A percentile compares a stretch with the other conserved stretches of the same genome.
Conservation (phyloP, 2,113 vertebrate genomes). For the Pseudolaguvia tuberculata region DNA sequence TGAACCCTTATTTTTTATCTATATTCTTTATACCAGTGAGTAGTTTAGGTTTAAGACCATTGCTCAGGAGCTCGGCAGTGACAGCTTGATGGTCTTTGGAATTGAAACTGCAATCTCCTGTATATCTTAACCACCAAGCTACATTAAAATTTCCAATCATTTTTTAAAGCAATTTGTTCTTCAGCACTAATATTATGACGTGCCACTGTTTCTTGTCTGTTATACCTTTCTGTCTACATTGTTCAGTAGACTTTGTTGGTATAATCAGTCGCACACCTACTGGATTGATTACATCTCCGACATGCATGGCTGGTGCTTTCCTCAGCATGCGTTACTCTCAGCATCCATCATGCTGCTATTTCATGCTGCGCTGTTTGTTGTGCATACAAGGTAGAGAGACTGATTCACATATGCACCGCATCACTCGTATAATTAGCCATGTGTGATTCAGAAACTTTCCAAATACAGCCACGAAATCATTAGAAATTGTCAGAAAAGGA, state of each 20-base stretch:
- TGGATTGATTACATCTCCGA: conserved; percentile 41
- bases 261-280: conserved; percentile 34
- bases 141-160: no score
- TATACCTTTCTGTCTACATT: neutral
- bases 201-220: neutral
- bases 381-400: conserved; percentile 13
- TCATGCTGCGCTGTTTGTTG: conserved; percentile 24
- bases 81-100: no score
- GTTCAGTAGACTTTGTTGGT: conserved; percentile 34
- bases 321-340: conserved; percentile 26
- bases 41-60: no score
- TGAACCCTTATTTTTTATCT: no score
- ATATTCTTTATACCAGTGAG: no score
- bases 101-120: no score
- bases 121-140: no score
- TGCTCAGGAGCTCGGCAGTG: no score
- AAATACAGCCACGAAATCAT: conserved; percentile 13
- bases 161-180: neutral
- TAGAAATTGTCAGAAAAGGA: neutral
- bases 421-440: conserved; percentile 17
- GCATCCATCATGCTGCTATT: conserved; percentile 41
- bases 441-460: conserved; percentile 8
- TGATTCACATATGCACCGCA: conserved; percentile 10
- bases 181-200: conserved; percentile 3
- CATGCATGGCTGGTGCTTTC: conserved; percentile 31